phyloP scores from a whole-genome alignment of 2,888 invertebrate genomes.

The Barypeithes pellucidus region DNA sequence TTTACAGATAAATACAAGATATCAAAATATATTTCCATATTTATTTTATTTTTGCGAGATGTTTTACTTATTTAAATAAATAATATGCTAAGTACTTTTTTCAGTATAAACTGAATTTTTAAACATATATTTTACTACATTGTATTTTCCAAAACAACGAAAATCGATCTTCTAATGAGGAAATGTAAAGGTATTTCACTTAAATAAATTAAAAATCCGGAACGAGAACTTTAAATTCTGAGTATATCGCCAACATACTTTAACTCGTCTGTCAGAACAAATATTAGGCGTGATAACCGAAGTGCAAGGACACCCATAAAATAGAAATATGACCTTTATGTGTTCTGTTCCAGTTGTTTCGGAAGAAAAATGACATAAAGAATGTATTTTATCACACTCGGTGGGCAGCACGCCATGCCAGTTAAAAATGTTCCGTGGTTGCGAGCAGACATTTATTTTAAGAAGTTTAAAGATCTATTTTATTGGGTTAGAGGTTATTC shows the following conservation, averaged over 20 bases:
- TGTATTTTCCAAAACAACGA: too few species aligned
- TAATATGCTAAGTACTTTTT: too few species aligned
- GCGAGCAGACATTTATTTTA: background rate
- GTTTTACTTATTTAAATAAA: too few species aligned
- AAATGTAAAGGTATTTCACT: too few species aligned
- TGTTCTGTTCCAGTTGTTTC: constrained; percentile 54
- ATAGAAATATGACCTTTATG: constrained; percentile 56
- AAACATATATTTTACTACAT: too few species aligned
- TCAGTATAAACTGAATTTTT: too few species aligned
- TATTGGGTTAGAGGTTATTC: background rate
- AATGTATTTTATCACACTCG: constrained; percentile 56
- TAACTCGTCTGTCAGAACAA: background rate
- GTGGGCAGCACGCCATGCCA: constrained; percentile 56
- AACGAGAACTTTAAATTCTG: background rate
- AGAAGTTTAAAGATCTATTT: background rate
- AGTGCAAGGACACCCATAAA: constrained; percentile 42
- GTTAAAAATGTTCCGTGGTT: constrained; percentile 42
- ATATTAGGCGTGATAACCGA: background rate
- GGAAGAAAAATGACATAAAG: constrained; percentile 56
- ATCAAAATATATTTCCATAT: too few species aligned
- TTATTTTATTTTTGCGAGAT: too few species aligned
- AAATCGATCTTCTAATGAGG: too few species aligned
- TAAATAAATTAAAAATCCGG: too few species aligned
- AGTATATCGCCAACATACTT: background rate
- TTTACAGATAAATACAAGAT: too few species aligned